Evolutionary conservation across 2,888 invertebrate species (phyloP), one percentile per base, ranked within the genome.

Genomic region (Branchellion lobata): DNA sequence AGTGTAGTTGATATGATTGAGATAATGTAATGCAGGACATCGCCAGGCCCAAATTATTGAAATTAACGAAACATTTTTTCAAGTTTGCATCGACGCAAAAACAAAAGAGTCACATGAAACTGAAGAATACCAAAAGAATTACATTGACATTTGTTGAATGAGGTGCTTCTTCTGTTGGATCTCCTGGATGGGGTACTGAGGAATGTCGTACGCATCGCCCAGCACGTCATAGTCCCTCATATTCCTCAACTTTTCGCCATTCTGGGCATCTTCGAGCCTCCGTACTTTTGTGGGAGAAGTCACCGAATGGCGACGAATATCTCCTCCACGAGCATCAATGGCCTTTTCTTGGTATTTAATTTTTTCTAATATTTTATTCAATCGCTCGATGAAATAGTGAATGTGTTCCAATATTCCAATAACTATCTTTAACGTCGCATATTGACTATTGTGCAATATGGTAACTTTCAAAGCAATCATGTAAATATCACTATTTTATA

Each of bases 161-260:
- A 85, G 84, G 72, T 86, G 85, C 27, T 83, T 84, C 47, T 85
- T 83, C 80, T 86, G 85, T 53, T 83, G 82, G 27, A 83, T 83
- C 87, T 98, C 97, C 87, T 98, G 97, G 85, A 98, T 98, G 65
- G 98, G 98, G 88, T 96, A 97, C 89, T 96, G 96, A 0, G 96
- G 95, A 61, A 97, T 93, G 88, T 98, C 97, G 61, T 57, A 57
- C 3, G 61, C 61, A 57, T 57, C 61, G 5, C 61, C 61, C 21
- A 57, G 24, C 8, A n/a, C 5, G 3, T 57, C 61, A 57, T 57
- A 57, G 21, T 57, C 14, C n/a, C 14, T 18, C 3, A 57, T 8
- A n/a, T 8, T 24, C 3, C 5, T 24, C 24, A 57, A n/a, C 5
- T 57, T 57, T 5, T n/a, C 61, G 5, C 21, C 61, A 3, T 18